These are phyloP conservation scores for Lepus timidus DNA, from an alignment of 2,113 vertebrate genomes.

Conservation along the genomic window DNA sequence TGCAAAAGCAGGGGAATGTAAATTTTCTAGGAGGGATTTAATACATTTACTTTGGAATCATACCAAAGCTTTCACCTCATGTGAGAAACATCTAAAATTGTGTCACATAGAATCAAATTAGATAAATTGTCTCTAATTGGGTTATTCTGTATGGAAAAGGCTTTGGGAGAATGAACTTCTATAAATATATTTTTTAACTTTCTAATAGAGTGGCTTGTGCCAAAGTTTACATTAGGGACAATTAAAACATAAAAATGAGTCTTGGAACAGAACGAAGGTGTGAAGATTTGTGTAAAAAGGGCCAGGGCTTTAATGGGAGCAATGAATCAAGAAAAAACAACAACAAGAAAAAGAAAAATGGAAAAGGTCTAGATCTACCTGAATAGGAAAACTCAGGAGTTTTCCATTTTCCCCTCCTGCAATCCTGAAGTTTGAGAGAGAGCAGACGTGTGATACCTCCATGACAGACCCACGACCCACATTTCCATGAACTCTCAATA, in stretches of 20 bases:
- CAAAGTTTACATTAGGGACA: slow-evolving; percentile 71
- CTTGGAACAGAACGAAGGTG: background rate
- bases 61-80: slow-evolving; percentile 67
- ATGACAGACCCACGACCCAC: background rate
- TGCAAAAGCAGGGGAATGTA: slow-evolving; percentile 44
- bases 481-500: background rate
- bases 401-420: background rate
- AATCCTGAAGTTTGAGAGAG: background rate
- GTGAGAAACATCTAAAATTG: slow-evolving; percentile 58
- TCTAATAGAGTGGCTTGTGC: background rate
- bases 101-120: slow-evolving; percentile 41
- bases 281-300: slow-evolving; percentile 9
- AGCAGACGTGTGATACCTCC: background rate
- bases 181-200: slow-evolving; percentile 45
- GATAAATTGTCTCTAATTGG: slow-evolving; percentile 61
- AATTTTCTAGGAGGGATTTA: slow-evolving; percentile 68
- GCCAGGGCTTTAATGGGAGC: background rate
- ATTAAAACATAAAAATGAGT: slow-evolving; percentile 48
- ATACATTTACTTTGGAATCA: slow-evolving; percentile 64
- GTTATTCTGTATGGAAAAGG: background rate
- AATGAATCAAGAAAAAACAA: slow-evolving; percentile 13
- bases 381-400: background rate
- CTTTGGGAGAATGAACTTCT: slow-evolving; percentile 8
- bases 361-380: background rate
- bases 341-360: background rate